These are phyloP conservation scores for Mesitornis unicolor DNA, from an alignment of 2,113 vertebrate genomes.

Conservation along the genomic window DNA sequence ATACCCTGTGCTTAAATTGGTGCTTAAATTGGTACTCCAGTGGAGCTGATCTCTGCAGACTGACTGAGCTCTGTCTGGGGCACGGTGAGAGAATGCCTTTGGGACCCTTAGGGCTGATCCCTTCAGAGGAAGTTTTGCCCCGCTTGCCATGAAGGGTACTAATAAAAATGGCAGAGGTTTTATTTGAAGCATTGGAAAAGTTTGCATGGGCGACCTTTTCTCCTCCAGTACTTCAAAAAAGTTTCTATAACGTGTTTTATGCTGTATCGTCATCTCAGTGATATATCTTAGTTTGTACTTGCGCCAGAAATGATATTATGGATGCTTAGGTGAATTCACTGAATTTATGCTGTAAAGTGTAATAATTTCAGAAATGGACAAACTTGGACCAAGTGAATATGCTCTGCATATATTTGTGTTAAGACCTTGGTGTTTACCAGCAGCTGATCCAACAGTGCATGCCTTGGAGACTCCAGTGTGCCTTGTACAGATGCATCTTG, in stretches of 20 bases:
- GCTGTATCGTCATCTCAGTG: background rate
- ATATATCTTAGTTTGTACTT: background rate
- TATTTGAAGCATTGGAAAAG: background rate
- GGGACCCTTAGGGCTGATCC: background rate
- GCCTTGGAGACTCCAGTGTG: background rate
- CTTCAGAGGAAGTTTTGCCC: background rate
- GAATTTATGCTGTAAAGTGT: background rate
- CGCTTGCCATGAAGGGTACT: background rate
- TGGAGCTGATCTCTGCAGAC: background rate
- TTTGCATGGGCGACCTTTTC: background rate
- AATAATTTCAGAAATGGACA: background rate
- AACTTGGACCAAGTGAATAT: background rate
- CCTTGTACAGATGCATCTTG: background rate
- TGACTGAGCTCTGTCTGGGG: background rate
- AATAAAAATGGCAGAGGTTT: background rate
- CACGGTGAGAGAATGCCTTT: background rate
- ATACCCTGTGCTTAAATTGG: background rate
- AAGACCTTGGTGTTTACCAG: background rate
- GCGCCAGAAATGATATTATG: background rate
- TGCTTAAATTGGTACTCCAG: background rate
- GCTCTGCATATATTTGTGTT: background rate
- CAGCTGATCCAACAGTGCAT: background rate
- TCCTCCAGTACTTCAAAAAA: background rate
- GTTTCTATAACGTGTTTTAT: background rate
- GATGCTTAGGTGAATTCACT: background rate